Percentiles rank a stretch among this genome's conserved stretches.
Evolutionary conservation across 2,888 invertebrate species (phyloP).

Genomic region (Schrankia costaestrigalis): DNA sequence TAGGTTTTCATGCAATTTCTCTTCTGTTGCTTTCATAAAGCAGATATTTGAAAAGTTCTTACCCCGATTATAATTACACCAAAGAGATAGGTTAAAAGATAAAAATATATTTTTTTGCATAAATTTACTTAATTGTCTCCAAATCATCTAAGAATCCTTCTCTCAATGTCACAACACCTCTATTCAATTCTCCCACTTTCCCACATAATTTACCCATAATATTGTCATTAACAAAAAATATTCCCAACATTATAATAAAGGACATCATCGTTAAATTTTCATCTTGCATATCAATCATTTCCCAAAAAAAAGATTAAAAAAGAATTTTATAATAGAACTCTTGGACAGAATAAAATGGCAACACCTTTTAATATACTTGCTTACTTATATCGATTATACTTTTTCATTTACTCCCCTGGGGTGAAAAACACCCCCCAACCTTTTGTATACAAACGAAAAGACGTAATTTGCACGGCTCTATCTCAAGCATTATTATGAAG

Average conservation of each 20-base stretch:
- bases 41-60: too few relatives aligned
- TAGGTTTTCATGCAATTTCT: too few relatives aligned
- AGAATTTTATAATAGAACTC: constrained; percentile 7
- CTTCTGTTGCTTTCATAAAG: too few relatives aligned
- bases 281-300: constrained; percentile 9
- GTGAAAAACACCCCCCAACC: constrained; percentile 13
- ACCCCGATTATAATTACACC: too few relatives aligned
- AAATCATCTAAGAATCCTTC: too few relatives aligned
- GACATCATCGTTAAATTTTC: constrained; percentile 7
- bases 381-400: constrained; percentile 25
- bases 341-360: not conserved
- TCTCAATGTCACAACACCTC: too few relatives aligned
- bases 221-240: not conserved
- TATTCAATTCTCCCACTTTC: too few relatives aligned
- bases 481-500: constrained; percentile 8
- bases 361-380: constrained; percentile 3
- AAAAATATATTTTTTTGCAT: too few relatives aligned
- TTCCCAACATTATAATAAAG: constrained; percentile 4
- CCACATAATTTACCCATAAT: too few relatives aligned
- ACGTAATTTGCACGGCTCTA: constrained; percentile 18
- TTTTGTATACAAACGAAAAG: constrained; percentile 17
- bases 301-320: constrained; percentile 10
- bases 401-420: constrained; percentile 32
- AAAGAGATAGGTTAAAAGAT: too few relatives aligned
- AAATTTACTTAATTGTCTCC: too few relatives aligned